Evolutionary conservation across 2,888 invertebrate genomes (phyloP), one percentile per base, ranked within the genome.

Genomic region (Sinopyrophorus schimmeli): DNA sequence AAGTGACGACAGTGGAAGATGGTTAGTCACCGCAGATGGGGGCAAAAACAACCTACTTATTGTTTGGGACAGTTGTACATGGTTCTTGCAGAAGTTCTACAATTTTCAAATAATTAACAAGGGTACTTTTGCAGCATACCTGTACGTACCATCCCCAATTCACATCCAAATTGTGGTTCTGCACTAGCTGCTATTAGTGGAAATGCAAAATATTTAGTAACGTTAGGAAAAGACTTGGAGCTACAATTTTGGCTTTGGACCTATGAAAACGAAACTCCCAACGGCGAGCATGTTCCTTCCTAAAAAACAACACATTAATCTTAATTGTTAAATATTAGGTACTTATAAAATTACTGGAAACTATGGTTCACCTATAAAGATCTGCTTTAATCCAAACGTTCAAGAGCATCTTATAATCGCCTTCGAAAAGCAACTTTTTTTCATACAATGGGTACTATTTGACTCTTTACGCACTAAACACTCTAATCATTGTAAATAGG

Each of bases 211-310:
- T 82, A 78, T 57, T 65, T 84, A 26, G 66, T 83, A 1, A 80
- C 80, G 0, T 57, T 83, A 35, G 80, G 76, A 2, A 77, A 77
- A 50, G 74, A 73, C 30, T 76, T 77, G 12, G 62, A 64, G 1
- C 55, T 84, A 1, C 71, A 77, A 53, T 77, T 83, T 69, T 84
- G 84, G 83, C 70, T 80, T 28, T 85, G 85, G 84, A 77, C 80
- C 18, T 72, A 65, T 15, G 81, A 80, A 2, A 59, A 59, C 5
- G 74, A 78, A 6, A 58, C 64, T 30, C 78, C 82, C 3, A 76
- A 83, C 64, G 82, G 83, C 83, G 68, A 61, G 6, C 5, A 2
- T n/a, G 4, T 14, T 35, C 30, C 26, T 12, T 3, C 6, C 10
- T 3, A 9, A 16, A 28, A 10, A 18, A 0, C 6, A 12, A 39